These are phyloP conservation scores for Calycopis cecrops DNA, from an alignment of 1,140 invertebrate genomes.

Conservation along the genomic window DNA sequence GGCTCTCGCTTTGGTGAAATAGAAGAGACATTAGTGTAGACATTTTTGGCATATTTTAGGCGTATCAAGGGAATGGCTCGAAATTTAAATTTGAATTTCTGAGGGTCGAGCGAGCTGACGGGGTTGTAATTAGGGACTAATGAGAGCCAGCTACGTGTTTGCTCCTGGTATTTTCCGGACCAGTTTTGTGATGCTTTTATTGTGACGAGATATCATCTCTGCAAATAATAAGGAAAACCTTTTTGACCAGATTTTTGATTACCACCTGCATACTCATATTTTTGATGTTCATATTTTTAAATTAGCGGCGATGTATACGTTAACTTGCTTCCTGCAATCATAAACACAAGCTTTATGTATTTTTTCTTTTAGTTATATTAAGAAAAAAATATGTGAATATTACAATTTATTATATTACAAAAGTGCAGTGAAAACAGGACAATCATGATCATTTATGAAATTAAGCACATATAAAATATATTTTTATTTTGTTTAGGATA, in stretches of 20 bases:
- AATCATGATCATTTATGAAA: too few species aligned
- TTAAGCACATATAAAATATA: too few species aligned
- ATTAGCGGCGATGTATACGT: too few species aligned
- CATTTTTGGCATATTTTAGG: constrained; percentile 32
- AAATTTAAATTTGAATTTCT: constrained; percentile 69
- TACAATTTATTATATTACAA: too few species aligned
- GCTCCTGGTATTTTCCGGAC: constrained; percentile 37
- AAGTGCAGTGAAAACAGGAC: too few species aligned
- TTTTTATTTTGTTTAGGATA: too few species aligned
- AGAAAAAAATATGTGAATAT: too few species aligned
- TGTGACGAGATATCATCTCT: constrained; percentile 43
- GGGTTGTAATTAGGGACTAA: constrained; percentile 64
- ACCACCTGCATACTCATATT: neutral
- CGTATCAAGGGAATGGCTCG: constrained; percentile 34
- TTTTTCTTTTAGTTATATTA: too few species aligned
- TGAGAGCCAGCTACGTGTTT: constrained; percentile 52
- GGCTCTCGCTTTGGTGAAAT: constrained; percentile 28
- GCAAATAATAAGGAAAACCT: constrained; percentile 33
- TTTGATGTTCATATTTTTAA: neutral
- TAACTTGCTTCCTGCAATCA: too few species aligned
- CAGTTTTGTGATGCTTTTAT: constrained; percentile 48
- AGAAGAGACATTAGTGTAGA: constrained; percentile 35
- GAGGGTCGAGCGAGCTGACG: constrained; percentile 35
- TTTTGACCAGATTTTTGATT: constrained; percentile 41
- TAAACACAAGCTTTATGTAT: too few species aligned